Conservation (phyloP, 37 sponge, comb jelly and placozoan species). For the Geodia barretti region DNA sequence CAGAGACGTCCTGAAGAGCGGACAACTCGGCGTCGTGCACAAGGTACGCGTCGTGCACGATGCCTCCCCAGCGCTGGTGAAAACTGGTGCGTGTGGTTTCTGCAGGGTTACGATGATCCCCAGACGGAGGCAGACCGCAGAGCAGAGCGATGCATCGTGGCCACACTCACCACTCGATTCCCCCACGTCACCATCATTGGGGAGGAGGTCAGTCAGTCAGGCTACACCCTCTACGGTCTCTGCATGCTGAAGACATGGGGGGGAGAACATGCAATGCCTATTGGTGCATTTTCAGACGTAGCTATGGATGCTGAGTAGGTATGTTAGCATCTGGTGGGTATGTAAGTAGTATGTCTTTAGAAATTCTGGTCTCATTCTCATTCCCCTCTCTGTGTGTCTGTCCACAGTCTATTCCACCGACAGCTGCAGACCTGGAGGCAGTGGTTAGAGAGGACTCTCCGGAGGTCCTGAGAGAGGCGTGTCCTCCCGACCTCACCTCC, state of each 20-base stretch:
- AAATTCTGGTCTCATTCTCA: neutral
- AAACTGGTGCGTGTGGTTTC: neutral
- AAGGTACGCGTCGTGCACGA: slow-evolving; percentile 56
- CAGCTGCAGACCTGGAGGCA: slow-evolving; percentile 40
- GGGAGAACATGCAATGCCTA: too few species aligned
- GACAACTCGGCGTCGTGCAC: slow-evolving; percentile 73
- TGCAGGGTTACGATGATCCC: slow-evolving; percentile 84
- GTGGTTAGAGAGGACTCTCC: slow-evolving; percentile 7
- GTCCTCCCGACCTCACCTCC: slow-evolving; percentile 53
- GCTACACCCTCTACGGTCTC: too few species aligned
- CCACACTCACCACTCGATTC: slow-evolving; percentile 65
- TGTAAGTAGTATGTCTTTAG: too few species aligned
- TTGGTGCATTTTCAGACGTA: too few species aligned
- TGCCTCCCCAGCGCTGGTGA: neutral
- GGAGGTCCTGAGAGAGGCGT: slow-evolving; percentile 73
- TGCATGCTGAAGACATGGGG: too few species aligned
- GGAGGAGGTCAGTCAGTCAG: slow-evolving; percentile 81
- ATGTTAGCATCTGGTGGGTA: too few species aligned
- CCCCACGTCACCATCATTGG: slow-evolving; percentile 78
- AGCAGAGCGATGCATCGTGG: slow-evolving; percentile 84
- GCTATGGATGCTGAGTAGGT: too few species aligned
- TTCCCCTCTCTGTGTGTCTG: neutral
- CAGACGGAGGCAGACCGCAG: slow-evolving; percentile 94
- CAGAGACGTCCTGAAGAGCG: slow-evolving; percentile 74
- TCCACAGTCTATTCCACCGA: slow-evolving; percentile 27